Conservation (phyloP, 2,797 vertebrate species). For the Myripristis jacobus region DNA sequence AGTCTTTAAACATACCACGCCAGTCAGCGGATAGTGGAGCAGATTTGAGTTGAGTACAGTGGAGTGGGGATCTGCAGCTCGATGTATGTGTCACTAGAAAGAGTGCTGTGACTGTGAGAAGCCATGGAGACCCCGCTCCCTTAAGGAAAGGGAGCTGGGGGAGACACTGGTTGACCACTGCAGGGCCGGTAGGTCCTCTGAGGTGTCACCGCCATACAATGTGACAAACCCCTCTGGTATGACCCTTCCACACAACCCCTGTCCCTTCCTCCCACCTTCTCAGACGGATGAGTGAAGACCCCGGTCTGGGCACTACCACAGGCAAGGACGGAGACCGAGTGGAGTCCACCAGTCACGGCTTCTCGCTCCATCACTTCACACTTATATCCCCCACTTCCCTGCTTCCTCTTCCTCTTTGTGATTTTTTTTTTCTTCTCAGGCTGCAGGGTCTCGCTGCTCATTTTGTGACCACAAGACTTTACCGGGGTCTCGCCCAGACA, state of each 20-base stretch:
- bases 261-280: conserved; percentile 58
- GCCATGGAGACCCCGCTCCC: conserved; percentile 64
- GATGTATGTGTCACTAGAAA: conserved; percentile 47
- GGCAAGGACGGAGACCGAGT: conserved; percentile 78
- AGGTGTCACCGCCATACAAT: conserved; percentile 80
- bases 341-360: conserved; percentile 72
- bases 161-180: conserved; percentile 70
- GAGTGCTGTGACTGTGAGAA: conserved; percentile 75
- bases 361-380: conserved; percentile 79
- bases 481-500: conserved; percentile 80
- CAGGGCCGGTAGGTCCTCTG: conserved; percentile 68
- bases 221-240: conserved; percentile 81
- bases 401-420: conserved; percentile 48
- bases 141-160: conserved; percentile 64
- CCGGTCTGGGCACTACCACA: conserved; percentile 73
- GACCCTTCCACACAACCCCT: conserved; percentile 69
- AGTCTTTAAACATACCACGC: conserved; percentile 65
- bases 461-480: conserved; percentile 79
- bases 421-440: conserved; percentile 55
- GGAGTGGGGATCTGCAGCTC: conserved; percentile 53
- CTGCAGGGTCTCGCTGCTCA: conserved; percentile 72
- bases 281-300: conserved; percentile 77
- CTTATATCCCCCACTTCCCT: conserved; percentile 54
- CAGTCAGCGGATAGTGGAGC: conserved; percentile 56
- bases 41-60: conserved; percentile 53